Conservation (phyloP, 1,140 invertebrate genomes). For the Diuraphis noxia region DNA sequence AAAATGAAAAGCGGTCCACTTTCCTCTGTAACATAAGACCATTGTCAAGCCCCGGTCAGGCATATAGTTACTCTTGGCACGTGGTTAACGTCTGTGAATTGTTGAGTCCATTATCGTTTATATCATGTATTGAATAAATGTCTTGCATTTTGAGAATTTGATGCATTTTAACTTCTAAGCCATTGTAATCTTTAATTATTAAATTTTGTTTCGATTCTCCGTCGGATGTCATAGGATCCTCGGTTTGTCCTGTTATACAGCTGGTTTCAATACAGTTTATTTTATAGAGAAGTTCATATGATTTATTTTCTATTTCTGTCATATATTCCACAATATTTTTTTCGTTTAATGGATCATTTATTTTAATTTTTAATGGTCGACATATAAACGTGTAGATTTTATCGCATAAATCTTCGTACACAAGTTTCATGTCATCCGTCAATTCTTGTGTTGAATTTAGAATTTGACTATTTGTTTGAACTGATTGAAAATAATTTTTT, state of each 20-base stretch:
- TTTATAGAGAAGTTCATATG: background rate
- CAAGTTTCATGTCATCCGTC: background rate
- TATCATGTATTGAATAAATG: background rate
- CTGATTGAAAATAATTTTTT: background rate
- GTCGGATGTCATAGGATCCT: constrained; percentile 18
- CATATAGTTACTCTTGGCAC: background rate
- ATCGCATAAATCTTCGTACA: background rate
- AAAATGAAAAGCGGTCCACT: background rate
- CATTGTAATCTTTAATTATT: background rate
- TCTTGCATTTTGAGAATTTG: background rate
- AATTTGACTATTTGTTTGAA: background rate
- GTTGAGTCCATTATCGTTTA: background rate
- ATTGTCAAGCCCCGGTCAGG: background rate
- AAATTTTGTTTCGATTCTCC: constrained; percentile 13
- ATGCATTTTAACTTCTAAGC: background rate
- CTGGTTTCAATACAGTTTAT: constrained; percentile 8
- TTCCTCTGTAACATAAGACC: background rate
- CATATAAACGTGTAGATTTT: background rate
- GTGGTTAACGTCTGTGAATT: background rate
- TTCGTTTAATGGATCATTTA: background rate
- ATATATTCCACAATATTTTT: background rate
- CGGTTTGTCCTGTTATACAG: background rate
- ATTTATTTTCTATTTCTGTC: constrained; percentile 23
- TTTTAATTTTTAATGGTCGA: background rate
- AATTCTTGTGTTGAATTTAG: background rate